Evolutionary conservation across 1,140 invertebrate genomes (phyloP).

Genomic region (Trissolcus basalis): DNA sequence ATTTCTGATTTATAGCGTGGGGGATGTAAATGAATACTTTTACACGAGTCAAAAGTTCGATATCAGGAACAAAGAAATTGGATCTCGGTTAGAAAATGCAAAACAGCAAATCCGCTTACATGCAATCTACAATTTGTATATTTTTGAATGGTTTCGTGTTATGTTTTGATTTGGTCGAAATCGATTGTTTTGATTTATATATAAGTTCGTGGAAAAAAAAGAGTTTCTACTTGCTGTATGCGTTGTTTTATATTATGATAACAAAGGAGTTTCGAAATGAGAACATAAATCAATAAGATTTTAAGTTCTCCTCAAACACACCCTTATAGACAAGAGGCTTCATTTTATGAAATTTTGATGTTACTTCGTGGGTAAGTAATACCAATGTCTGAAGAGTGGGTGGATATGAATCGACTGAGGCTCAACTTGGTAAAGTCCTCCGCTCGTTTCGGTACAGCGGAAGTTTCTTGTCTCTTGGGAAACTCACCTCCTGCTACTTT

Average conservation of each 20-base stretch:
- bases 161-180: conserved; percentile 7
- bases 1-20: conserved; percentile 36
- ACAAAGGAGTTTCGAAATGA: not conserved
- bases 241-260: conserved; percentile 1
- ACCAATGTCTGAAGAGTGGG: conserved; percentile 23
- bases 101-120: conserved; percentile 37
- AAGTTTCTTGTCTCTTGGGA: conserved; percentile 48
- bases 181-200: conserved; percentile 3
- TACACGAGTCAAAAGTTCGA: conserved; percentile 12
- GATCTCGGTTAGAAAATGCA: conserved; percentile 15
- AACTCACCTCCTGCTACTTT: conserved; percentile 37
- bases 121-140: no score
- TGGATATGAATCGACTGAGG: conserved; percentile 47
- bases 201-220: no score
- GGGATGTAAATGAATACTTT: conserved; percentile 42
- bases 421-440: conserved; percentile 45
- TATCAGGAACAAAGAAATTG: conserved; percentile 14
- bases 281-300: not conserved
- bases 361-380: conserved; percentile 36
- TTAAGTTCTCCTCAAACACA: conserved; percentile 6
- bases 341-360: conserved; percentile 37
- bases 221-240: no score
- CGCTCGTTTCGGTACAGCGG: conserved; percentile 29
- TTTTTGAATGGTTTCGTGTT: no score
- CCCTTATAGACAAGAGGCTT: conserved; percentile 23